phyloP scores from a whole-genome alignment of 1,140 invertebrate species.

The Euwallacea fornicatus region DNA sequence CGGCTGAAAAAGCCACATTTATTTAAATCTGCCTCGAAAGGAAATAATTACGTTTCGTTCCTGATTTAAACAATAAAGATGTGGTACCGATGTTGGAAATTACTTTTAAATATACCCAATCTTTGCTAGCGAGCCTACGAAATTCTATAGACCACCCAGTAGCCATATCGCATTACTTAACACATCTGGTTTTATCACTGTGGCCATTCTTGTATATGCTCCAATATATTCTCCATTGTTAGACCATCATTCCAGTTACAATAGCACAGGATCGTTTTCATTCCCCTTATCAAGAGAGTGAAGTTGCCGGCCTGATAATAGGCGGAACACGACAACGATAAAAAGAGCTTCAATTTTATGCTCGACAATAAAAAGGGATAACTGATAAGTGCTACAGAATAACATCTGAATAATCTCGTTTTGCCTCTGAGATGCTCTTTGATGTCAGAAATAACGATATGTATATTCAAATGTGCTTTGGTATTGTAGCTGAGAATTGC shows the following conservation, averaged over 20 bases:
- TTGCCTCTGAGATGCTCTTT: too few species aligned
- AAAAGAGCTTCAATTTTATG: constrained; percentile 8
- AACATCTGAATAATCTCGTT: background rate
- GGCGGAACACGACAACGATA: constrained; percentile 11
- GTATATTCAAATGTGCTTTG: too few species aligned
- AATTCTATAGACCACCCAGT: too few species aligned
- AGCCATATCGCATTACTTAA: constrained; percentile 1
- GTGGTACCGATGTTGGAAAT: too few species aligned
- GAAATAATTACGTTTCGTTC: too few species aligned
- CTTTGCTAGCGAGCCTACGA: too few species aligned
- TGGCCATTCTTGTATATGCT: constrained; percentile 2
- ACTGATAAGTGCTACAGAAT: constrained; percentile 8
- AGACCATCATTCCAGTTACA: constrained; percentile 10
- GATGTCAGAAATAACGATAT: too few species aligned
- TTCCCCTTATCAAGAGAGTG: constrained; percentile 10
- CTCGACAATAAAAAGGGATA: constrained; percentile 10
- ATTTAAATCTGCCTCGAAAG: too few species aligned
- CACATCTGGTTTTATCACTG: constrained; percentile 2
- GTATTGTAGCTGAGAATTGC: too few species aligned
- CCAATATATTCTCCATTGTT: constrained; percentile 7
- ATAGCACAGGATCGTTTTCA: constrained; percentile 12
- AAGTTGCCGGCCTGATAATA: constrained; percentile 13
- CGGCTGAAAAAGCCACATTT: too few species aligned
- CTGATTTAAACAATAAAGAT: too few species aligned
- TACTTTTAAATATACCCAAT: too few species aligned